Evolutionary conservation across 1,140 invertebrate genomes (phyloP).

Genomic region (Caenorhabditis remanei): DNA sequence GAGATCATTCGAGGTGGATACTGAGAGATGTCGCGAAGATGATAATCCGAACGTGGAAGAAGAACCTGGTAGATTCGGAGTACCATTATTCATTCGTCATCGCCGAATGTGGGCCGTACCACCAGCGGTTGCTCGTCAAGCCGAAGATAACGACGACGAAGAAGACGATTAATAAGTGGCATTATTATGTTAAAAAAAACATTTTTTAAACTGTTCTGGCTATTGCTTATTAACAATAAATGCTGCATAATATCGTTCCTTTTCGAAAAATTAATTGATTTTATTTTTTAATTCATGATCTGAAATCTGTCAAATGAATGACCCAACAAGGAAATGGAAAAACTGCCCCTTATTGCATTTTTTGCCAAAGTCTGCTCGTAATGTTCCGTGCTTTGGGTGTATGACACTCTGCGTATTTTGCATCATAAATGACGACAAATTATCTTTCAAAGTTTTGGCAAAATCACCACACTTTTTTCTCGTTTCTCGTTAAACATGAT

Average conservation of each 20-base stretch:
- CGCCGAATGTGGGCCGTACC: neutral
- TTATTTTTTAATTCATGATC: too few species aligned
- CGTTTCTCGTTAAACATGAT: too few species aligned
- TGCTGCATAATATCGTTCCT: too few species aligned
- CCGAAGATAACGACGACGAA: neutral
- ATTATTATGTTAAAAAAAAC: too few species aligned
- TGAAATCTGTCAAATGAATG: too few species aligned
- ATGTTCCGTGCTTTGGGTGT: neutral
- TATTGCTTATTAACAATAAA: too few species aligned
- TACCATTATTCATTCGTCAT: neutral
- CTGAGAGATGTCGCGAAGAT: neutral
- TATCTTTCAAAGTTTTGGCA: neutral
- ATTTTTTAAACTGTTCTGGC: too few species aligned
- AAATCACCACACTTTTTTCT: too few species aligned
- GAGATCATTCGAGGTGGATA: neutral
- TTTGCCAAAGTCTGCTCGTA: neutral
- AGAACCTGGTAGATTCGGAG: neutral
- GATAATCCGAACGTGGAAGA: neutral
- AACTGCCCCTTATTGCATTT: too few species aligned
- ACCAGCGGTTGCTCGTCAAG: slow-evolving; percentile 3
- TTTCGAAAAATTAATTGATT: too few species aligned
- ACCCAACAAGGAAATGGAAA: too few species aligned
- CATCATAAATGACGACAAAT: neutral
- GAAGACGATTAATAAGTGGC: neutral
- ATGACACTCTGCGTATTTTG: neutral